These are phyloP conservation scores for Austrofundulus limnaeus DNA, from an alignment of 2,113 vertebrate genomes.

Conservation along the genomic window DNA sequence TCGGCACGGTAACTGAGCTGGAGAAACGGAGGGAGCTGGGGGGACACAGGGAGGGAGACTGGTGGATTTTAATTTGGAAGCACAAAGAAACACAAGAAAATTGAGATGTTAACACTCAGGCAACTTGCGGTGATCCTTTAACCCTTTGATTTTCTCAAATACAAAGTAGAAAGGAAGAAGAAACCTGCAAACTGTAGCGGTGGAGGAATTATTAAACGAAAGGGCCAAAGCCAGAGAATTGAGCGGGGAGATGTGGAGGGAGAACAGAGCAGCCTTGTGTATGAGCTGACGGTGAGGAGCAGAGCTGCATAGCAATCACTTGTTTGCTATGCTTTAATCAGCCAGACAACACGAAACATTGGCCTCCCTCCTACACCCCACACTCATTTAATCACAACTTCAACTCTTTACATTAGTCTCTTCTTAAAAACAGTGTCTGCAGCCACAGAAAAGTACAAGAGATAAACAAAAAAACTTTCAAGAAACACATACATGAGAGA, in stretches of 20 bases:
- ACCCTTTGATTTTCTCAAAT: not conserved
- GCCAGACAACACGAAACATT: conserved; percentile 63
- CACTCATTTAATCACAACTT: conserved; percentile 51
- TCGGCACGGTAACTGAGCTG: conserved; percentile 57
- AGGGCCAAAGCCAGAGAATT: conserved; percentile 38
- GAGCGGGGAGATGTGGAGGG: conserved; percentile 33
- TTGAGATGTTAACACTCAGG: not conserved
- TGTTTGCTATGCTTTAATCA: conserved; percentile 66
- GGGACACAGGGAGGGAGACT: conserved; percentile 13
- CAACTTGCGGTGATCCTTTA: not conserved
- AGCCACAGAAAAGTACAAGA: not conserved
- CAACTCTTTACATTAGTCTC: conserved; percentile 35
- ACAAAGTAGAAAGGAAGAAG: conserved; percentile 1
- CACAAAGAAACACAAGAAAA: not conserved
- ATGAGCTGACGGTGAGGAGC: conserved; percentile 59
- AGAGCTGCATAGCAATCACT: conserved; percentile 74
- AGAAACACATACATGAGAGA: conserved; percentile 1
- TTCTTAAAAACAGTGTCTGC: conserved; percentile 16
- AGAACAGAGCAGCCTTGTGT: conserved; percentile 70
- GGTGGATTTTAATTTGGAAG: conserved; percentile 23
- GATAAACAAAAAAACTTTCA: conserved; percentile 7
- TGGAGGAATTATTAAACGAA: conserved; percentile 31
- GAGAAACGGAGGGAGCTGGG: conserved; percentile 21
- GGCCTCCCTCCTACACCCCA: conserved; percentile 53
- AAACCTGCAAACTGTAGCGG: conserved; percentile 29